These are phyloP conservation scores for Philonicus albiceps DNA, from an alignment of 2,888 invertebrate genomes.

Conservation along the genomic window DNA sequence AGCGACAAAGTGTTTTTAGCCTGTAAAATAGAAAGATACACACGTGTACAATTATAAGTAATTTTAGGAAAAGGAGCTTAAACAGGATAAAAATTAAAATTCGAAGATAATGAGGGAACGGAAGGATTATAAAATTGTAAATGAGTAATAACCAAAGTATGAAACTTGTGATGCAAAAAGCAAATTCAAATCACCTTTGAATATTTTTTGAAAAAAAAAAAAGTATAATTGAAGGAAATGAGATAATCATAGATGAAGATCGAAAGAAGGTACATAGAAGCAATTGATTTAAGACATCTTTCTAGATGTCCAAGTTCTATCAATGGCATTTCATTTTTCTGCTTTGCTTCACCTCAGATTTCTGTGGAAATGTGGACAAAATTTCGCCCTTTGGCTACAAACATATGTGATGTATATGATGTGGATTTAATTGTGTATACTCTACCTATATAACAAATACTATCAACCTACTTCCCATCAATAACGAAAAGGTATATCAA, in stretches of 20 bases:
- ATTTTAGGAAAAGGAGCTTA: neutral
- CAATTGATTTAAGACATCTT: neutral
- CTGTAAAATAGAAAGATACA: conserved; percentile 15
- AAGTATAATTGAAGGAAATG: neutral
- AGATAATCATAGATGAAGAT: neutral
- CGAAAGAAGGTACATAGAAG: neutral
- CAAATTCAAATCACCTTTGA: neutral
- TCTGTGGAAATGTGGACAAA: neutral
- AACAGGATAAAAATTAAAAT: neutral
- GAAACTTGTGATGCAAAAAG: too few species aligned
- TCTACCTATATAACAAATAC: neutral
- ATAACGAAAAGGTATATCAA: neutral
- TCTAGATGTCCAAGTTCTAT: neutral
- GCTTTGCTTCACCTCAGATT: neutral
- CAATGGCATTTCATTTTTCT: neutral
- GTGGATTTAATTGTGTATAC: neutral
- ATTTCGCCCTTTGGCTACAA: neutral
- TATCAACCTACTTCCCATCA: neutral
- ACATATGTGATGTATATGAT: neutral
- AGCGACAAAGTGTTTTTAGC: conserved; percentile 27
- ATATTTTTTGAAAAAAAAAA: neutral
- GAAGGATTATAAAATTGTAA: neutral
- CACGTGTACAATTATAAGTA: neutral
- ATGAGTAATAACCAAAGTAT: neutral
- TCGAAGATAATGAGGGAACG: neutral